Evolutionary conservation across 2,888 invertebrate genomes (phyloP).

Genomic region (Mythimna vitellina): DNA sequence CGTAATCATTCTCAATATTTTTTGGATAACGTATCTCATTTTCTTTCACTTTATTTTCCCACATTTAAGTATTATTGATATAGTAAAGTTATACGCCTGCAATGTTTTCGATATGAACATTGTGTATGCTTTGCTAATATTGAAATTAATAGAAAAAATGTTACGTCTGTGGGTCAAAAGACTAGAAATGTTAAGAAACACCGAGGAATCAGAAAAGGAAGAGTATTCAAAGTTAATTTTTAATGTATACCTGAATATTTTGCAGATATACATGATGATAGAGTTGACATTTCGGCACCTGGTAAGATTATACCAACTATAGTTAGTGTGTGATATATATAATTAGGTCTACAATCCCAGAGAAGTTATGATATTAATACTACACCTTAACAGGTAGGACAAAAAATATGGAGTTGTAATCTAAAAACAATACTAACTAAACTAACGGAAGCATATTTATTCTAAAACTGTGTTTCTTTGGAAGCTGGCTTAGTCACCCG

Average conservation of each 20-base stretch:
- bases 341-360: not conserved
- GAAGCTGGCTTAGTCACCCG: not conserved
- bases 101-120: conserved; percentile 16
- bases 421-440: too few relatives aligned
- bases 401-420: too few relatives aligned
- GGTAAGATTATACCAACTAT: not conserved
- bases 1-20: conserved; percentile 3
- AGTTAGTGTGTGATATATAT: too few relatives aligned
- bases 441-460: too few relatives aligned
- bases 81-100: not conserved
- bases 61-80: not conserved
- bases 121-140: conserved; percentile 4
- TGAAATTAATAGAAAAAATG: conserved; percentile 6
- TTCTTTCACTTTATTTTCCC: not conserved
- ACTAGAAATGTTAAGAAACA: not conserved
- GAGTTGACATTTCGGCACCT: not conserved
- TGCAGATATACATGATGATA: not conserved
- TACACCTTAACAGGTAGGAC: too few relatives aligned
- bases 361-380: not conserved
- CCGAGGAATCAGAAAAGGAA: not conserved
- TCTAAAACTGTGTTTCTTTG: too few relatives aligned
- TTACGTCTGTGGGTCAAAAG: conserved; percentile 2
- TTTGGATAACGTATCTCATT: not conserved
- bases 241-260: not conserved
- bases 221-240: not conserved